Conservation (phyloP, 1,140 invertebrate genomes). For the Armadillidium nasatum region DNA sequence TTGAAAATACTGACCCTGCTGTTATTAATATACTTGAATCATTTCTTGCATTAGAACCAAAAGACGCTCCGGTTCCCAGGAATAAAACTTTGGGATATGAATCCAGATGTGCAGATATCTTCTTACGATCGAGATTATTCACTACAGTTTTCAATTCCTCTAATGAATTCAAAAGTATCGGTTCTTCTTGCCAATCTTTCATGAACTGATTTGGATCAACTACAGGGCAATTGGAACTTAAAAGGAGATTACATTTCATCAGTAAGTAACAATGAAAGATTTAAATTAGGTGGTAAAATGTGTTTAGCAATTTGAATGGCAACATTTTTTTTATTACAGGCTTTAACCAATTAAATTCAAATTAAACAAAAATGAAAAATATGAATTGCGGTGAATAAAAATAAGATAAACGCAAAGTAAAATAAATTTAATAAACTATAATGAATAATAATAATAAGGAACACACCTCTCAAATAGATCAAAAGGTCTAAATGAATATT, state of each 20-base stretch:
- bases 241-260: too few species aligned
- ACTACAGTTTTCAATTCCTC: background rate
- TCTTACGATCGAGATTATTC: background rate
- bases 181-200: background rate
- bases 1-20: background rate
- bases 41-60: background rate
- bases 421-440: too few species aligned
- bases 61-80: background rate
- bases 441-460: background rate
- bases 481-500: background rate
- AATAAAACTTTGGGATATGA: background rate
- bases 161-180: background rate
- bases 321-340: too few species aligned
- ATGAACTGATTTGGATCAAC: background rate
- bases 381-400: too few species aligned
- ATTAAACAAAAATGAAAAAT: too few species aligned
- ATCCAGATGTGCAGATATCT: too few species aligned
- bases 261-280: too few species aligned
- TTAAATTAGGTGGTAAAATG: too few species aligned
- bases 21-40: background rate
- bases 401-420: too few species aligned
- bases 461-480: background rate
- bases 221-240: background rate
- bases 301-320: too few species aligned
- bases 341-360: too few species aligned